These are phyloP conservation scores for Polydrusus pterygomalis DNA, from an alignment of 2,888 invertebrate genomes.

Conservation along the genomic window DNA sequence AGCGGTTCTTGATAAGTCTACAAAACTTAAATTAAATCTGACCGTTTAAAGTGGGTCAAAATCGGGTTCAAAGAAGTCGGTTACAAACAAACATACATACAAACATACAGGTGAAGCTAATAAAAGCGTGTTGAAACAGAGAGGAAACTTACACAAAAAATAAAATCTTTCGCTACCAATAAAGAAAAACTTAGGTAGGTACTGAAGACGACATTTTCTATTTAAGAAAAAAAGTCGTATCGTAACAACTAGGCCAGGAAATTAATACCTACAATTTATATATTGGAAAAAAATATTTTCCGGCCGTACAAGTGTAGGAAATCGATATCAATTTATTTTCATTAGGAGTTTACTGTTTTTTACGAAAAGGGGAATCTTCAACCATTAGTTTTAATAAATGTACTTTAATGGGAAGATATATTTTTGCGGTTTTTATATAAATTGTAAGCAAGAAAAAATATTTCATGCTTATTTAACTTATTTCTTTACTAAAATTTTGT, in stretches of 20 bases:
- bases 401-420: slow-evolving; percentile 11
- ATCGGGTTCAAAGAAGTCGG: too few species aligned
- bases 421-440: slow-evolving; percentile 16
- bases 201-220: background rate
- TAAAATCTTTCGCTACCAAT: background rate
- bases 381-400: slow-evolving; percentile 28
- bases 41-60: too few species aligned
- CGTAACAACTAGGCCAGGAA: slow-evolving; percentile 1
- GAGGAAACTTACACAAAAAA: too few species aligned
- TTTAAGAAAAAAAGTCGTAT: background rate
- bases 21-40: too few species aligned
- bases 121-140: too few species aligned
- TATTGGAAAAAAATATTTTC: slow-evolving; percentile 16
- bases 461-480: background rate
- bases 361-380: background rate
- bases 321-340: slow-evolving; percentile 24
- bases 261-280: slow-evolving; percentile 13
- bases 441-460: background rate
- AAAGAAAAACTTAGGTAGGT: background rate
- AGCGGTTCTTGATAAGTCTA: too few species aligned
- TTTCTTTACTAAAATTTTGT: background rate
- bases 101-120: too few species aligned
- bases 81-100: too few species aligned
- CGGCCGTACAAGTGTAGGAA: slow-evolving; percentile 12
- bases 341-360: slow-evolving; percentile 16